phyloP scores from a whole-genome alignment of 2,797 vertebrate genomes.

The Myotis vivesi region DNA sequence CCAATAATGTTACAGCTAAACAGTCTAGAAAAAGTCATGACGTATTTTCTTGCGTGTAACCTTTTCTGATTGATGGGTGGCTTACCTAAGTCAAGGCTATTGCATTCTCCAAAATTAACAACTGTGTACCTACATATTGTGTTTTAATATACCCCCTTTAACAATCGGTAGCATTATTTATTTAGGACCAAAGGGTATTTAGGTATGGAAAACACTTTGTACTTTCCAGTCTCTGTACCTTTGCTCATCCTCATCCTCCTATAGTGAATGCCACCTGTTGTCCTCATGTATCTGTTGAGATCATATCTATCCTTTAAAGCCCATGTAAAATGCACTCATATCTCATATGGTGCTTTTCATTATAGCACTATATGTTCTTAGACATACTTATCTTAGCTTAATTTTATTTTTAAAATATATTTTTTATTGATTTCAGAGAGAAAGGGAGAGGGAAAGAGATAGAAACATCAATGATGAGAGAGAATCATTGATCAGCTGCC shows the following conservation, averaged over 20 bases:
- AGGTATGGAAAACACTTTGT: neutral
- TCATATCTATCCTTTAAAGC: neutral
- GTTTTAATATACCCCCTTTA: conserved; percentile 6
- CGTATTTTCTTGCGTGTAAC: conserved; percentile 30
- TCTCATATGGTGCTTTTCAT: neutral
- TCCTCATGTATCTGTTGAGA: neutral
- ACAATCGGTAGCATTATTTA: conserved; percentile 17
- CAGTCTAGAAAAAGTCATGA: conserved; percentile 8
- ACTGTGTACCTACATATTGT: neutral
- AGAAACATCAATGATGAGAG: no score
- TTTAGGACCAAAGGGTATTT: neutral
- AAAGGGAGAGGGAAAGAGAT: no score
- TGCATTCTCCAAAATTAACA: conserved; percentile 51
- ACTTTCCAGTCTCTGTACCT: neutral
- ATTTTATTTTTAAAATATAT: no score
- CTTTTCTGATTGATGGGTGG: neutral
- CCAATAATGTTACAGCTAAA: neutral
- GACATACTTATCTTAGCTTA: neutral
- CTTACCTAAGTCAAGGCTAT: conserved; percentile 24
- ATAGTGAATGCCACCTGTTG: neutral
- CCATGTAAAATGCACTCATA: neutral
- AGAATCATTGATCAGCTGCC: no score
- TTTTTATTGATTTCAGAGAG: no score
- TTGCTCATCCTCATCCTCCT: neutral
- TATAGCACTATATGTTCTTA: neutral